Evolutionary conservation across 2,888 invertebrate genomes (phyloP).

Genomic region (Trypoxylon attenuatum): DNA sequence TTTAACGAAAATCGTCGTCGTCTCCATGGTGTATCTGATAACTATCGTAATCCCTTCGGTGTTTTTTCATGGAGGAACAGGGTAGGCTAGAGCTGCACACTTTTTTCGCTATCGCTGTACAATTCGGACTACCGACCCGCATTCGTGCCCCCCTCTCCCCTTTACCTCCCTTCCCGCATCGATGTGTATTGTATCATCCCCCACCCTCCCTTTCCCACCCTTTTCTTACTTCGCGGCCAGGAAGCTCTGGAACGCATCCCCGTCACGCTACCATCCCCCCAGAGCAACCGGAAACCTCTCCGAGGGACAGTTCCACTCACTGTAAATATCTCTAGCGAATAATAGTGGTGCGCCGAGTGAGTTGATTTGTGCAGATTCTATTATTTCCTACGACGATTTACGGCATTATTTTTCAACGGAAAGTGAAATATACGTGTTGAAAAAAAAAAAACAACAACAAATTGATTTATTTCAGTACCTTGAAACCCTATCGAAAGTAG

Average conservation of each 20-base stretch:
- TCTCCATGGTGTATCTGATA: slow-evolving; percentile 48
- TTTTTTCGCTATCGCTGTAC: slow-evolving; percentile 55
- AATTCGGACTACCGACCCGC: slow-evolving; percentile 22
- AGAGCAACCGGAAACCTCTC: slow-evolving; percentile 24
- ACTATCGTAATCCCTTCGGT: slow-evolving; percentile 57
- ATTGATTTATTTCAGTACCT: not conserved
- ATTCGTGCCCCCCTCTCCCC: not conserved
- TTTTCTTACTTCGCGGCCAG: slow-evolving; percentile 4
- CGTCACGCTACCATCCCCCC: slow-evolving; percentile 1
- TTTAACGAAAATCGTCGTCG: slow-evolving; percentile 54
- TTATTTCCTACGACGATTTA: slow-evolving; percentile 70
- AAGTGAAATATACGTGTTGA: slow-evolving; percentile 72
- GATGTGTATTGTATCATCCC: no score
- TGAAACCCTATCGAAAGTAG: not conserved
- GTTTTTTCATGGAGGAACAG: slow-evolving; percentile 71
- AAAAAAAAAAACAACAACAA: slow-evolving; percentile 37
- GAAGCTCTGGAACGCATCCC: not conserved
- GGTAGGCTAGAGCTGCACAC: slow-evolving; percentile 71
- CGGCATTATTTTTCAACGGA: slow-evolving; percentile 73
- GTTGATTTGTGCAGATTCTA: slow-evolving; percentile 73
- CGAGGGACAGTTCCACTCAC: slow-evolving; percentile 44
- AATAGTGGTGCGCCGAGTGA: slow-evolving; percentile 67
- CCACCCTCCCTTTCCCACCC: not conserved
- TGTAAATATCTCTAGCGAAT: slow-evolving; percentile 68
- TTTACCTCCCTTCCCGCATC: slow-evolving; percentile 11